A percentile compares a stretch with the other conserved stretches of the same genome.
These are phyloP conservation scores for Corapipo altera DNA, from an alignment of 2,113 vertebrate species.

Conservation along the genomic window DNA sequence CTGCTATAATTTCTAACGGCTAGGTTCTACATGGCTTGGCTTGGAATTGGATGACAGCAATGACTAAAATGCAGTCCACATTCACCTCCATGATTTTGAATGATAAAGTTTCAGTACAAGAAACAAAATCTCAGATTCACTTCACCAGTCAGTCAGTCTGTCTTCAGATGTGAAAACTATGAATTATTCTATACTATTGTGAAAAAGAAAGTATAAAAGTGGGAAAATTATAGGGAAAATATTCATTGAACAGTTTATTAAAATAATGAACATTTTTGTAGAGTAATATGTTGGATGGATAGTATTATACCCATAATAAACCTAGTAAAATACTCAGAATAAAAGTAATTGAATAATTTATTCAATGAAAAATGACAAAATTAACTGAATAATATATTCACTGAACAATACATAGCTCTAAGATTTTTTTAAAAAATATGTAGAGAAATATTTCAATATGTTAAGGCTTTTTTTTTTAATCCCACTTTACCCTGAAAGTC, in stretches of 20 bases:
- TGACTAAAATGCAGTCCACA: background rate
- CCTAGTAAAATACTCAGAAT: background rate
- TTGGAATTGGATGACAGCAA: background rate
- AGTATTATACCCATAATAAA: background rate
- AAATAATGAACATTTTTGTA: background rate
- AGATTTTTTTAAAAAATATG: background rate
- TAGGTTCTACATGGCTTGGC: background rate
- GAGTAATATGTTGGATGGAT: background rate
- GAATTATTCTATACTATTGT: background rate
- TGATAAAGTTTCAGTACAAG: background rate
- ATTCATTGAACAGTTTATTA: background rate
- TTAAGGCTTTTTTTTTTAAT: background rate
- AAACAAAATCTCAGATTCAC: background rate
- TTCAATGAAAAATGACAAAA: slow-evolving; percentile 30
- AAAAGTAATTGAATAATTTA: slow-evolving; percentile 32
- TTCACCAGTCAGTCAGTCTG: background rate
- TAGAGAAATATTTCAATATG: background rate
- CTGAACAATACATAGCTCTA: background rate
- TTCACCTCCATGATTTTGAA: background rate
- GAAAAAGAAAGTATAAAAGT: background rate
- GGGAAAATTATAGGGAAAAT: background rate
- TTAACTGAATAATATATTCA: slow-evolving; percentile 23
- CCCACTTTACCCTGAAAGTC: background rate
- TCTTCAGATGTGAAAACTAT: background rate
- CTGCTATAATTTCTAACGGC: background rate